Evolutionary conservation across 2,797 vertebrate genomes (phyloP), one percentile per base, ranked within the genome.

Genomic region (Onychomys leucogaster): DNA sequence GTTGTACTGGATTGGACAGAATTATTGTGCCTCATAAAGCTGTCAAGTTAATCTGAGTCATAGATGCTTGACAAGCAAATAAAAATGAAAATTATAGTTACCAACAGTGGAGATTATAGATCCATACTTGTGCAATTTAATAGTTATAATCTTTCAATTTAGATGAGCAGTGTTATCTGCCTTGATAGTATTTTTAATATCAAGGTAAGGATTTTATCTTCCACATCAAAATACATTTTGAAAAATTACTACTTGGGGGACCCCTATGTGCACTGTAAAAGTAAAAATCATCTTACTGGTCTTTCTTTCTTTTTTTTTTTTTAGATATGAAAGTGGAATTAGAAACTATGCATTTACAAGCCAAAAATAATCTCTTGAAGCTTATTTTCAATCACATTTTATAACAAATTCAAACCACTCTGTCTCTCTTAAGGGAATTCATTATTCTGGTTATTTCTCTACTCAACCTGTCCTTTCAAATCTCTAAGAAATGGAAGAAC

Each of bases 71-170:
- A 95, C 82, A 96, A 91, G 75, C 69, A 90, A 97, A 95, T 94
- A 89, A 93, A 96, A 95, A 94, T 95, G 76, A 96, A 97, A 97
- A 95, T 96, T 95, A 93, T 92, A 96, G 76, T 96, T 90, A 83
- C 85, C n/a, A 89, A 96, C 94, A 96, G 85, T 96, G 86, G 67
- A 81, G 95, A 97, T 97, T 97, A 96, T 90, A 90, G 89, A 96
- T 93, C 59, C 92, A 94, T 80, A 91, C 34, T 78, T 95, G 78
- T 95, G 63, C 78, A 97, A 88, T 92, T 96, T 97, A 91, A 90
- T 93, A 94, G 52, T 69, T 76, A 92, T 97, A 97, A 98, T 97
- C 96, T 91, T 95, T 96, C 95, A 94, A 94, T 97, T 98, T 96
- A 94, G 85, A 96, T 95, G 96, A 97, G 21, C 34, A 89, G 63